Evolutionary conservation across 2,113 vertebrate genomes (phyloP).

Genomic region (Pomatostomus ruficeps): DNA sequence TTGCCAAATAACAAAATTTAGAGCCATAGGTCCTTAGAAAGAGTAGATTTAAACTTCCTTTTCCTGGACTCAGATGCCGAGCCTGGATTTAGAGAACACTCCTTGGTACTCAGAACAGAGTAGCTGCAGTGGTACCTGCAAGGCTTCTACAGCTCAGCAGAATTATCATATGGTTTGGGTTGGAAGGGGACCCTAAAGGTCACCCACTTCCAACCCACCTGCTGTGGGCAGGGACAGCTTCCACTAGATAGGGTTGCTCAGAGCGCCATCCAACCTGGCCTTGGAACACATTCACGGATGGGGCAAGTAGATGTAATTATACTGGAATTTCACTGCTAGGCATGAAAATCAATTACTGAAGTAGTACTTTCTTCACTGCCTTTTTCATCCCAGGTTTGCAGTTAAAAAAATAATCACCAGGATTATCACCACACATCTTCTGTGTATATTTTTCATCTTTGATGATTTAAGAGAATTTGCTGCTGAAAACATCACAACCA

Average conservation of each 20-base stretch:
- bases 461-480: background rate
- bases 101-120: background rate
- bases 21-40: background rate
- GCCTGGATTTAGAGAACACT: background rate
- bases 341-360: background rate
- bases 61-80: background rate
- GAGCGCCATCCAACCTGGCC: background rate
- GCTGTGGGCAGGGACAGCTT: background rate
- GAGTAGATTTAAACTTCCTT: background rate
- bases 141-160: background rate
- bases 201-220: background rate
- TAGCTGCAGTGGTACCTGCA: background rate
- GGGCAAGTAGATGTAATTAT: background rate
- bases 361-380: background rate
- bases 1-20: background rate
- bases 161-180: background rate
- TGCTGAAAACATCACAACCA: background rate
- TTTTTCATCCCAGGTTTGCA: background rate
- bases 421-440: background rate
- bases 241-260: background rate
- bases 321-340: background rate
- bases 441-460: background rate
- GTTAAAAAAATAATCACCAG: background rate
- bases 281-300: background rate
- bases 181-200: background rate